Evolutionary conservation across 2,797 vertebrate species (phyloP).

Genomic region (Vespertilio murinus): DNA sequence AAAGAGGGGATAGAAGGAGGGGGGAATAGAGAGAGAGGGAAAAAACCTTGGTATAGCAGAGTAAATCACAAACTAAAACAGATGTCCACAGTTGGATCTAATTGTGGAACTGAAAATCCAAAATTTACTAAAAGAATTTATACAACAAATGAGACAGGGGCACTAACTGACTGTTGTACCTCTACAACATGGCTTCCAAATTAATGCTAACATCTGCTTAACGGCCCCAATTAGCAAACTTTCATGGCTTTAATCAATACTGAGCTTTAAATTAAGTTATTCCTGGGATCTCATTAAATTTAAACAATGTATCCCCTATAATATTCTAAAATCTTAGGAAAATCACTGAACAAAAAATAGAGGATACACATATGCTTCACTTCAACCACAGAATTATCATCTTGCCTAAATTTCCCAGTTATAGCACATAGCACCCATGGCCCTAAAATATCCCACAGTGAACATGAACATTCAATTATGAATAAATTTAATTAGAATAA

Average conservation of each 20-base stretch:
- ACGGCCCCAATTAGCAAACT: neutral
- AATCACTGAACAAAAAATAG: neutral
- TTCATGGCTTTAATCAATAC: neutral
- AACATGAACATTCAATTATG: neutral
- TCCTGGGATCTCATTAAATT: neutral
- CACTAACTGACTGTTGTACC: too few species aligned
- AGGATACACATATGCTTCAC: neutral
- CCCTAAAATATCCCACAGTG: neutral
- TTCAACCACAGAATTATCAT: neutral
- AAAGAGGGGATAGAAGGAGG: neutral
- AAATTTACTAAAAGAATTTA: neutral
- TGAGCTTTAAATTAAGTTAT: neutral
- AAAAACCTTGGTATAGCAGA: neutral
- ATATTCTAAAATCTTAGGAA: neutral
- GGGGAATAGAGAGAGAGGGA: neutral
- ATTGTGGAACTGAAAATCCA: neutral
- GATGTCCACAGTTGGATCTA: neutral
- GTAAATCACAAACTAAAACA: neutral
- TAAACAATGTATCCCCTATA: neutral
- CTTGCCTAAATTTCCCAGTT: neutral
- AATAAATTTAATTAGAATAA: neutral
- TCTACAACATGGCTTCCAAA: neutral
- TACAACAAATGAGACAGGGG: neutral
- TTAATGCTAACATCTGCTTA: neutral
- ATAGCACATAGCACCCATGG: neutral